phyloP scores from a whole-genome alignment of 2,888 invertebrate species.

The Gonocerus acuteangulatus region DNA sequence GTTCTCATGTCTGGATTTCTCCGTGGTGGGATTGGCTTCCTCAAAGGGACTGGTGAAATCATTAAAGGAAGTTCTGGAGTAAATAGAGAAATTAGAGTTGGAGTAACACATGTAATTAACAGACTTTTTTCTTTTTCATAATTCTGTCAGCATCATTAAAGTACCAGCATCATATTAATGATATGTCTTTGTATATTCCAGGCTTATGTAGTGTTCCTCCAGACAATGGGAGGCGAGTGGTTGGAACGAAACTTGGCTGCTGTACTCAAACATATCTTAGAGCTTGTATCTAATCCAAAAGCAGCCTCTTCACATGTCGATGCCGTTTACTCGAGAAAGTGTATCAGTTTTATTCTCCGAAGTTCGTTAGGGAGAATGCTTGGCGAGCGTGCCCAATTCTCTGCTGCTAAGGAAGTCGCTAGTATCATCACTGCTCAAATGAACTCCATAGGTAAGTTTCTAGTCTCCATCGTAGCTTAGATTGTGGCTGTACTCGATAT shows the following conservation, averaged over 20 bases:
- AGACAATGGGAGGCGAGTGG: conserved; percentile 90
- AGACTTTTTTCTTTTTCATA: neutral
- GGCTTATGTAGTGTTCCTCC: conserved; percentile 93
- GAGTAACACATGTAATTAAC: conserved; percentile 83
- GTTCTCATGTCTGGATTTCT: conserved; percentile 90
- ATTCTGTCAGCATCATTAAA: neutral
- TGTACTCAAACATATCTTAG: conserved; percentile 82
- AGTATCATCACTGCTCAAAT: conserved; percentile 88
- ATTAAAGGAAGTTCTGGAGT: conserved; percentile 91
- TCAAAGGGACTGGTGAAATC: conserved; percentile 89
- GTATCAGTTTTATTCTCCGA: conserved; percentile 89
- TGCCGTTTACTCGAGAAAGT: conserved; percentile 94
- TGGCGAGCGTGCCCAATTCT: conserved; percentile 93
- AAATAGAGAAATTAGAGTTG: conserved; percentile 91
- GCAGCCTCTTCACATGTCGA: conserved; percentile 94
- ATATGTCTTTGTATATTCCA: conserved; percentile 43
- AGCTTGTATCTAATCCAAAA: conserved; percentile 83
- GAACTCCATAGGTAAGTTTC: conserved; percentile 70
- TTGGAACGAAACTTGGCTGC: conserved; percentile 82
- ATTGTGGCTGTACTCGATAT: too few relatives aligned
- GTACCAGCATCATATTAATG: too few relatives aligned
- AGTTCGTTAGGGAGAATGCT: conserved; percentile 88
- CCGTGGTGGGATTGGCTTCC: conserved; percentile 85
- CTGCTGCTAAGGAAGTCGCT: conserved; percentile 89
- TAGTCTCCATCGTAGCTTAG: neutral